Evolutionary conservation across 1,140 invertebrate genomes (phyloP).

Genomic region (Dolichoris vasculosae): DNA sequence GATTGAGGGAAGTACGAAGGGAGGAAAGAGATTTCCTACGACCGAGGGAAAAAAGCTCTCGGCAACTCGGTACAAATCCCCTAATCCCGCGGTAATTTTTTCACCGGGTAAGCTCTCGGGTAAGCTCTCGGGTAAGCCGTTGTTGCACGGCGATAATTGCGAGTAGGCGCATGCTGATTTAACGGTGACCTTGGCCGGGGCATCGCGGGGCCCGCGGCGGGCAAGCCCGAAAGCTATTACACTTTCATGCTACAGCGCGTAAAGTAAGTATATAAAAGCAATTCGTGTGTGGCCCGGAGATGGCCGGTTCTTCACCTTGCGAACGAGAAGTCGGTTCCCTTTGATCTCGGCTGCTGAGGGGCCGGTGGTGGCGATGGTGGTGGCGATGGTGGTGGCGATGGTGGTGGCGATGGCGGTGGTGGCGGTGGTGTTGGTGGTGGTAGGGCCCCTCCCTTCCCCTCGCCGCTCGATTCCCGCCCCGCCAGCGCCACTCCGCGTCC

Average conservation of each 20-base stretch:
- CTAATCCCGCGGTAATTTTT: too few relatives aligned
- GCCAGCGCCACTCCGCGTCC: background rate
- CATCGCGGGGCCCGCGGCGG: background rate
- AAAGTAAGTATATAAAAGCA: constrained; percentile 72
- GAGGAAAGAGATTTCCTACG: background rate
- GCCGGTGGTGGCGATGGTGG: constrained; percentile 53
- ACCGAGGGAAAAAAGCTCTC: too few relatives aligned
- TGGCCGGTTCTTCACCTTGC: constrained; percentile 75
- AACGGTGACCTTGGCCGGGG: constrained; percentile 48
- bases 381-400: constrained; percentile 45
- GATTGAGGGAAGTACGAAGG: background rate
- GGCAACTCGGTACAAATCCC: too few relatives aligned
- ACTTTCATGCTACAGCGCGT: constrained; percentile 58
- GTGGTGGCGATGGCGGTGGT: constrained; percentile 56
- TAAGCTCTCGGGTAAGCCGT: background rate
- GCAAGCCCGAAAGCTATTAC: constrained; percentile 57
- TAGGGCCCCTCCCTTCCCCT: constrained; percentile 50
- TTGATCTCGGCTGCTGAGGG: constrained; percentile 71
- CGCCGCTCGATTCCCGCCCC: constrained; percentile 40
- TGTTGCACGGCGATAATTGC: constrained; percentile 33
- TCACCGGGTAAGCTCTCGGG: too few relatives aligned
- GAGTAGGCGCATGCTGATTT: constrained; percentile 42
- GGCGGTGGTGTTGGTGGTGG: constrained; percentile 53
- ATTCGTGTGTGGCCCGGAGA: constrained; percentile 75
- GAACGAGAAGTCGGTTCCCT: constrained; percentile 74